Percentiles rank a stretch among this genome's conserved stretches.
These are phyloP conservation scores for Caenorhabditis macrosperma DNA, from an alignment of 2,888 invertebrate species.

Conservation along the genomic window DNA sequence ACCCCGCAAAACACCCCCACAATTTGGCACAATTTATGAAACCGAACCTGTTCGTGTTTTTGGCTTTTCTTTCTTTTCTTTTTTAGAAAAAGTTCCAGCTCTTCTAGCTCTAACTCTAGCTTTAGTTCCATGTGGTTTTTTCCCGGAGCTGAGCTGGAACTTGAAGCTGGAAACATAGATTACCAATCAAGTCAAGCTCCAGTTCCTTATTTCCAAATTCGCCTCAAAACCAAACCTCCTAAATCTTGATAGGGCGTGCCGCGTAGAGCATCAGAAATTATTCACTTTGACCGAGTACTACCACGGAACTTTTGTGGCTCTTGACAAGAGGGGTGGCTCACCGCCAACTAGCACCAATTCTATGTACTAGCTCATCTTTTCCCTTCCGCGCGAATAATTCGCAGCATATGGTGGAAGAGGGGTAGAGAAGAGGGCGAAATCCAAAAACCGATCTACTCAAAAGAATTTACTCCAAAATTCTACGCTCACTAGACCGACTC, in stretches of 20 bases:
- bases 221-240: not conserved
- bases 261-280: slow-evolving; percentile 48
- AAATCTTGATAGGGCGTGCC: slow-evolving; percentile 20
- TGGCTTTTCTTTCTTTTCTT: slow-evolving; percentile 9
- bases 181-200: not conserved
- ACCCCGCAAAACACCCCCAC: slow-evolving; percentile 13
- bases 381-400: slow-evolving; percentile 56
- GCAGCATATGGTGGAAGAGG: slow-evolving; percentile 29
- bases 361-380: slow-evolving; percentile 54
- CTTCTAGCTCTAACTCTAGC: not conserved
- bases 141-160: not conserved
- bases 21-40: slow-evolving; percentile 48
- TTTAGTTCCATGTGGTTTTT: not conserved
- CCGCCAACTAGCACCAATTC: slow-evolving; percentile 18
- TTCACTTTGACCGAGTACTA: slow-evolving; percentile 30
- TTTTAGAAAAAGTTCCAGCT: not conserved
- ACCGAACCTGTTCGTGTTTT: slow-evolving; percentile 3
- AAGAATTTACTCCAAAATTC: slow-evolving; percentile 52
- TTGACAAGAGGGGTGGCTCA: not conserved
- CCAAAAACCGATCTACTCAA: slow-evolving; percentile 51
- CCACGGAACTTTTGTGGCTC: slow-evolving; percentile 27
- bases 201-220: slow-evolving; percentile 1
- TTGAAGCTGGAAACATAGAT: not conserved
- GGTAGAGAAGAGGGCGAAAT: slow-evolving; percentile 28
- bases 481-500: slow-evolving; percentile 7